These are phyloP conservation scores for Misgurnus anguillicaudatus DNA, from an alignment of 2,113 vertebrate species.

Conservation along the genomic window DNA sequence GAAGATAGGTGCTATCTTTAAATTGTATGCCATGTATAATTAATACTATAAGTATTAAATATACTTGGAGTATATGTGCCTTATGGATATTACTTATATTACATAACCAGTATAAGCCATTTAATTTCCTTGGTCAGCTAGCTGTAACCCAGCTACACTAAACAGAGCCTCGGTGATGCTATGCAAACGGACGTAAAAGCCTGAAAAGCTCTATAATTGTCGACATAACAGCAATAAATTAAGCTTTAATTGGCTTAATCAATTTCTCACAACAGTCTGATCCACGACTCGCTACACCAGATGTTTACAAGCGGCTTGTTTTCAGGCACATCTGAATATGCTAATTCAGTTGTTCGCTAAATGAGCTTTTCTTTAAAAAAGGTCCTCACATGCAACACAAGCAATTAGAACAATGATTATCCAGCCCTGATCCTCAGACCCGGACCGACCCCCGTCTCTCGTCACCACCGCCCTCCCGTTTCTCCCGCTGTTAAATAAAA, in stretches of 20 bases:
- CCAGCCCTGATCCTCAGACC: slow-evolving; percentile 23
- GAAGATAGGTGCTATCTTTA: not conserved
- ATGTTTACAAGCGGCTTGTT: slow-evolving; percentile 38
- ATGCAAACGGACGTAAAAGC: not conserved
- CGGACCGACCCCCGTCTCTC: not conserved
- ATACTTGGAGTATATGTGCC: no score
- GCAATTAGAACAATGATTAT: slow-evolving; percentile 49
- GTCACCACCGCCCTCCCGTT: slow-evolving; percentile 12
- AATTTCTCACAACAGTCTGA: slow-evolving; percentile 45
- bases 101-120: not conserved
- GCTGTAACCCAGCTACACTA: not conserved
- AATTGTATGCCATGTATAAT: not conserved
- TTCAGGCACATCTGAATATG: slow-evolving; percentile 48
- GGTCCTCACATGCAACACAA: slow-evolving; percentile 24
- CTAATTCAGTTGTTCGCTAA: slow-evolving; percentile 43
- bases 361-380: slow-evolving; percentile 29
- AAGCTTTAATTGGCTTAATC: slow-evolving; percentile 44
- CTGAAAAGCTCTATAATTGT: slow-evolving; percentile 33
- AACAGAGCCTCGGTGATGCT: not conserved
- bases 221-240: slow-evolving; percentile 39
- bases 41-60: not conserved
- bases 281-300: slow-evolving; percentile 44
- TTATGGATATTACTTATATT: no score
- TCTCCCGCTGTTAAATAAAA: slow-evolving; percentile 50
- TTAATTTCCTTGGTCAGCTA: not conserved